Conservation (phyloP, 2,797 vertebrate species). For the Coracias cyanogaster region DNA sequence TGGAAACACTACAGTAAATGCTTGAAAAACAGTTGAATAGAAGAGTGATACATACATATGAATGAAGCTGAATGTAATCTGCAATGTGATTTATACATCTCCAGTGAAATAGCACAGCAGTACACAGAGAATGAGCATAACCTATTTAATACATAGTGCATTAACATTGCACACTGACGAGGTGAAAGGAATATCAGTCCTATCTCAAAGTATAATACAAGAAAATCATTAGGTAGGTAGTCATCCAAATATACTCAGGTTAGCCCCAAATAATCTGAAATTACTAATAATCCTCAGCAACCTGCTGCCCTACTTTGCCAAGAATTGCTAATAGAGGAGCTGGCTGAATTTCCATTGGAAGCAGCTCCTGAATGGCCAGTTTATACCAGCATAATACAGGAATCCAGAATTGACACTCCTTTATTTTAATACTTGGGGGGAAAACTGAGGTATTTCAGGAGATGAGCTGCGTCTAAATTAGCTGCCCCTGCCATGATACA, state of each 20-base stretch:
- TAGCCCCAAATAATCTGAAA: background rate
- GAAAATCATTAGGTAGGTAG: background rate
- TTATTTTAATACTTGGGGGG: background rate
- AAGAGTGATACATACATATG: background rate
- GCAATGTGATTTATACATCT: background rate
- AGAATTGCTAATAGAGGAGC: background rate
- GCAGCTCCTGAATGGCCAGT: background rate
- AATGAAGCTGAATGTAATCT: background rate
- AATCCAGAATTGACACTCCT: background rate
- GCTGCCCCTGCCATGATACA: background rate
- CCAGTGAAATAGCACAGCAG: background rate
- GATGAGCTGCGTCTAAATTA: background rate
- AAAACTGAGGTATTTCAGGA: background rate
- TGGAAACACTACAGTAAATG: background rate
- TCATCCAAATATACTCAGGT: background rate
- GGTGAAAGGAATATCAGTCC: background rate
- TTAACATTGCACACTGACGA: background rate
- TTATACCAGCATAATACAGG: background rate
- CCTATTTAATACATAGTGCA: background rate
- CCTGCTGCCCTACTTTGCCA: background rate
- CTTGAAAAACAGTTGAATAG: background rate
- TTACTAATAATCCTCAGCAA: background rate
- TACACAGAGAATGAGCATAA: background rate
- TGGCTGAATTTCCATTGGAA: background rate
- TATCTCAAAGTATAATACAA: background rate